phyloP scores from a whole-genome alignment of 2,888 invertebrate genomes.

The Drosophila melanosoma region DNA sequence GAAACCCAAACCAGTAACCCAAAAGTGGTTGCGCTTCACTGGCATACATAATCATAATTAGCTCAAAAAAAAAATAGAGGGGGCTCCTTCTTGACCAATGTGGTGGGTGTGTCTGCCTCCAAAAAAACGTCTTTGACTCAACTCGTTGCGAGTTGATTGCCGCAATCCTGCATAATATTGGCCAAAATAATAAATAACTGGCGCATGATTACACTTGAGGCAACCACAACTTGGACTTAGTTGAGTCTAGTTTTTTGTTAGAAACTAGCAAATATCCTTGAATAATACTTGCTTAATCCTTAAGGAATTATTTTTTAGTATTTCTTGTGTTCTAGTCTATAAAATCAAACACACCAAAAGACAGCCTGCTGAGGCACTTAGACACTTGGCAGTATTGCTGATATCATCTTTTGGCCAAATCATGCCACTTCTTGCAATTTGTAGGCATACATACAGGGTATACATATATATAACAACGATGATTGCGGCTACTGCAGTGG shows the following conservation, averaged over 20 bases:
- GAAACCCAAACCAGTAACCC: conserved; percentile 1
- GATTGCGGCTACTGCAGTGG: conserved; percentile 71
- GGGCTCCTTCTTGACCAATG: neutral
- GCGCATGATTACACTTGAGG: conserved; percentile 69
- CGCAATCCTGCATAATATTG: conserved; percentile 39
- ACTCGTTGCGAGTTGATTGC: conserved; percentile 22
- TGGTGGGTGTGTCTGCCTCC: conserved; percentile 9
- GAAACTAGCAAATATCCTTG: neutral
- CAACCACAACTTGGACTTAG: neutral
- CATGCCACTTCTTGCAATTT: neutral
- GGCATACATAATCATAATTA: conserved; percentile 53
- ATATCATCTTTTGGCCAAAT: neutral
- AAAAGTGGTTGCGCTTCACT: conserved; percentile 57
- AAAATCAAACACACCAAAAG: neutral
- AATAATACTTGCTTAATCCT: neutral
- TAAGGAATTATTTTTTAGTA: neutral
- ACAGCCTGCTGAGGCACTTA: neutral
- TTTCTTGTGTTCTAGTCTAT: neutral
- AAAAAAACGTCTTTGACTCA: neutral
- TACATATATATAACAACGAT: neutral
- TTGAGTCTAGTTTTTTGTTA: neutral
- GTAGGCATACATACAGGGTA: neutral
- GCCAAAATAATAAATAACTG: conserved; percentile 79
- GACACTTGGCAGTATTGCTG: neutral
- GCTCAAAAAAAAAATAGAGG: conserved; percentile 7